phyloP scores from a whole-genome alignment of 30 jellyfish, hydroid and myxozoan species.

The Cassiopea andromeda region DNA sequence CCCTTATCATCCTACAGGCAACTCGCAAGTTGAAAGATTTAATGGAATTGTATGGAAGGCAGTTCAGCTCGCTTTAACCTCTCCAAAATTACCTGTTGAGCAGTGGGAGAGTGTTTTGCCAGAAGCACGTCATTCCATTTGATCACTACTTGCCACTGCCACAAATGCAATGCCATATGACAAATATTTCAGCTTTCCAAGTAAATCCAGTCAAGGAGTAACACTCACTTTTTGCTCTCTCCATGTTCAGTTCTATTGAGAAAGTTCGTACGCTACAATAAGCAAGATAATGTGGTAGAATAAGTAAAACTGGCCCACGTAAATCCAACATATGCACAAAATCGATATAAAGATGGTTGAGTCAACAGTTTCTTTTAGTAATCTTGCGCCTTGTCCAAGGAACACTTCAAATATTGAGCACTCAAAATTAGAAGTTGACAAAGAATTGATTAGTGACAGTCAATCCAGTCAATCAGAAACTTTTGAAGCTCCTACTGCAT shows the following conservation, averaged over 20 bases:
- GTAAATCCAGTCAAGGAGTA: slow-evolving; percentile 56
- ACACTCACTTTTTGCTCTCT: slow-evolving; percentile 74
- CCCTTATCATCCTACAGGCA: slow-evolving; percentile 66
- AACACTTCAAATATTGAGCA: not conserved
- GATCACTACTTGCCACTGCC: slow-evolving; percentile 79
- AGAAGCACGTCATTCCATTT: slow-evolving; percentile 77
- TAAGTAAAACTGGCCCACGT: slow-evolving; percentile 71
- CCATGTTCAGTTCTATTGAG: slow-evolving; percentile 74
- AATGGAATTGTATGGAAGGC: slow-evolving; percentile 70
- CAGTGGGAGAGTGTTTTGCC: slow-evolving; percentile 80
- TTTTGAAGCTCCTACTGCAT: not conserved
- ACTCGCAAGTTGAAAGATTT: slow-evolving; percentile 61
- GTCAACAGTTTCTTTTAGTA: slow-evolving; percentile 62
- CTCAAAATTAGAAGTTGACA: not conserved
- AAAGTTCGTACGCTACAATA: slow-evolving; percentile 55
- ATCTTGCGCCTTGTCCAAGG: slow-evolving; percentile 73
- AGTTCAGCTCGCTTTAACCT: slow-evolving; percentile 42
- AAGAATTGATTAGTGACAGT: not conserved
- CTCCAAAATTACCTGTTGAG: slow-evolving; percentile 48
- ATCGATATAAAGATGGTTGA: slow-evolving; percentile 83
- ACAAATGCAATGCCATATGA: slow-evolving; percentile 86
- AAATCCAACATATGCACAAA: slow-evolving; percentile 67
- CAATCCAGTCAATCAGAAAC: not conserved
- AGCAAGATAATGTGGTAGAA: slow-evolving; percentile 66
- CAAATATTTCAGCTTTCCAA: slow-evolving; percentile 61